Percentiles rank a stretch among this genome's conserved stretches.
These are phyloP conservation scores for Sapajus apella DNA, from an alignment of 2,113 vertebrate genomes.

Conservation along the genomic window DNA sequence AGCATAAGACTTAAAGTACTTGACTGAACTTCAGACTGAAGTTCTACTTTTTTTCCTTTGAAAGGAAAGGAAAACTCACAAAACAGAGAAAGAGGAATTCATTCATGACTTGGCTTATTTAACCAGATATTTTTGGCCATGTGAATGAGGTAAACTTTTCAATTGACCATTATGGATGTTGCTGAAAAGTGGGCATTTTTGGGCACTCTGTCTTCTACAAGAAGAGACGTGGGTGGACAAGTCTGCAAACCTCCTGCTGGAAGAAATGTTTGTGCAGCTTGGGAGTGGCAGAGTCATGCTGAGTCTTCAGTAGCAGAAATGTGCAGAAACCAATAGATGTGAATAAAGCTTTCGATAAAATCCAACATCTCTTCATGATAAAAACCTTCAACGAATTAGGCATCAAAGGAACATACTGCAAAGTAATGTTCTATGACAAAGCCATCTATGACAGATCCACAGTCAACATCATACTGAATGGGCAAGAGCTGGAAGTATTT, in stretches of 20 bases:
- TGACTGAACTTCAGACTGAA: conserved; percentile 29
- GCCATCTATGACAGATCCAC: too few relatives aligned
- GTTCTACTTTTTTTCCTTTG: conserved; percentile 37
- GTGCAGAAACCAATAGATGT: too few relatives aligned
- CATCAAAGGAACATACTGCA: too few relatives aligned
- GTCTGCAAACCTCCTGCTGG: not conserved
- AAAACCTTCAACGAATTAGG: too few relatives aligned
- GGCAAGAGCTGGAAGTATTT: too few relatives aligned
- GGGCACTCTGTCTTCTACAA: not conserved
- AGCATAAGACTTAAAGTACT: conserved; percentile 32
- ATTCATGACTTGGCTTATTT: conserved; percentile 58
- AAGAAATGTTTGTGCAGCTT: not conserved
- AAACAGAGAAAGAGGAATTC: conserved; percentile 66
- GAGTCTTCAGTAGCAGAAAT: not conserved
- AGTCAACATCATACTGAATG: too few relatives aligned
- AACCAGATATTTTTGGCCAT: conserved; percentile 51
- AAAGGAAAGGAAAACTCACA: conserved; percentile 60
- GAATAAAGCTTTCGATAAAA: too few relatives aligned
- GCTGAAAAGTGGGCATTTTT: not conserved
- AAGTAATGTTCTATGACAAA: too few relatives aligned
- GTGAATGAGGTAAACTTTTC: conserved; percentile 42
- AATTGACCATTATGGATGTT: conserved; percentile 1
- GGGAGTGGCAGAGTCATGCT: not conserved
- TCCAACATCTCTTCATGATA: too few relatives aligned
- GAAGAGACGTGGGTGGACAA: not conserved